These are phyloP conservation scores for Perca schrenkii DNA, from an alignment of 2,113 vertebrate genomes.

Conservation along the genomic window DNA sequence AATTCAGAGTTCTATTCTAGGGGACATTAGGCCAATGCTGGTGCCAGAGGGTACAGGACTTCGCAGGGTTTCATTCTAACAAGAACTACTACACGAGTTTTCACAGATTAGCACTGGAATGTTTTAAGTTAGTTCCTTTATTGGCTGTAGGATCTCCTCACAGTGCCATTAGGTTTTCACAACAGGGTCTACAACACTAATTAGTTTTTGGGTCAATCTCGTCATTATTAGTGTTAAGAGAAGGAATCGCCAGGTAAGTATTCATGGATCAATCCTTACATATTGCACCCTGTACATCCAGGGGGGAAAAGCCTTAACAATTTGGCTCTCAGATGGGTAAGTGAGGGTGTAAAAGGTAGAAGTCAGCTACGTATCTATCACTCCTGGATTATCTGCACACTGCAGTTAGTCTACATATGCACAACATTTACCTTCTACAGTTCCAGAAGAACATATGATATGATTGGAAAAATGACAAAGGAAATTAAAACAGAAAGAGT, in stretches of 20 bases:
- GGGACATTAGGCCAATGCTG: neutral
- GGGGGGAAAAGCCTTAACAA: neutral
- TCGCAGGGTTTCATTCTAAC: neutral
- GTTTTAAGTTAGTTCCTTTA: neutral
- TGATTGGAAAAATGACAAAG: conserved; percentile 68
- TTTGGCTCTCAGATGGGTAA: conserved; percentile 11
- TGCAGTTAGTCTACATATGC: conserved; percentile 60
- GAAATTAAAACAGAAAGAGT: conserved; percentile 49
- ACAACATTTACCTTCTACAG: conserved; percentile 83
- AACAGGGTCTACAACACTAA: conserved; percentile 31
- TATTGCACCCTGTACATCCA: conserved; percentile 31
- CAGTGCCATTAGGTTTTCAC: neutral
- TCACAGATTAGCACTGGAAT: conserved; percentile 9
- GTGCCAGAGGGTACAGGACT: neutral
- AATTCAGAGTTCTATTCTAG: conserved; percentile 32
- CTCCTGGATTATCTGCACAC: conserved; percentile 57
- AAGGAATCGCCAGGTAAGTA: neutral
- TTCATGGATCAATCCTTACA: conserved; percentile 17
- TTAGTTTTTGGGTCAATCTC: conserved; percentile 17
- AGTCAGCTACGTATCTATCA: conserved; percentile 46
- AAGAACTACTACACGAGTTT: neutral
- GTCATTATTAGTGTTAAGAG: conserved; percentile 43
- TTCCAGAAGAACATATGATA: conserved; percentile 74
- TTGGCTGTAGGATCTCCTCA: neutral
- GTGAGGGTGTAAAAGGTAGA: conserved; percentile 20